Percentiles rank a stretch among this genome's conserved stretches.
Evolutionary conservation across 2,113 vertebrate genomes (phyloP).

Genomic region (Salvelinus sp.): DNA sequence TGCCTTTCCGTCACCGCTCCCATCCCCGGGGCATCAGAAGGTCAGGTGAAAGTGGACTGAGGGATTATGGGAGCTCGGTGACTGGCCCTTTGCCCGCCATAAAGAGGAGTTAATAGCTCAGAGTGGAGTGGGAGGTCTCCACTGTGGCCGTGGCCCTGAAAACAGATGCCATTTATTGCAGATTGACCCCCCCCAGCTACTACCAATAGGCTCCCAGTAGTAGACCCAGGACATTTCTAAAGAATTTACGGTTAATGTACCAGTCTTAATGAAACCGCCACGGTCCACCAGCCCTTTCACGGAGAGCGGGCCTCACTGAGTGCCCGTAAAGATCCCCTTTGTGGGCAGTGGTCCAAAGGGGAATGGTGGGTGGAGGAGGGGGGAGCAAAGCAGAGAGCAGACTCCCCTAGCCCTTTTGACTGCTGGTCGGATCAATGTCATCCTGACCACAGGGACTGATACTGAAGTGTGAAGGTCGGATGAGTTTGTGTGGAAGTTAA

Average conservation of each 20-base stretch:
- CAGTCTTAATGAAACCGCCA: conserved; percentile 70
- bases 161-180: conserved; percentile 76
- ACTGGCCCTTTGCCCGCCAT: conserved; percentile 60
- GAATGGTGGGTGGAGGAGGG: not conserved
- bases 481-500: not conserved
- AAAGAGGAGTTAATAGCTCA: conserved; percentile 77
- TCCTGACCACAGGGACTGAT: conserved; percentile 34
- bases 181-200: conserved; percentile 65
- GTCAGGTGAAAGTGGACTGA: conserved; percentile 70
- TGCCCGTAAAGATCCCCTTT: conserved; percentile 27
- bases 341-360: conserved; percentile 1
- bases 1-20: conserved; percentile 15
- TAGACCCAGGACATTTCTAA: conserved; percentile 48
- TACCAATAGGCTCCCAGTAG: conserved; percentile 58
- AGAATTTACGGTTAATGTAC: conserved; percentile 77
- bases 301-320: conserved; percentile 19
- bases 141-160: conserved; percentile 67
- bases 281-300: conserved; percentile 45
- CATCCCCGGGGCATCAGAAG: conserved; percentile 65
- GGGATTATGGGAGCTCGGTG: conserved; percentile 72
- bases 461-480: not conserved
- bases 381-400: conserved; percentile 9
- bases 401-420: conserved; percentile 23
- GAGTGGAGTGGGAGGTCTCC: conserved; percentile 72
- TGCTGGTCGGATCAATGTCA: conserved; percentile 63